Evolutionary conservation across 2,113 vertebrate species (phyloP), one percentile per base, ranked within the genome.

Genomic region (Caranx ignobilis): DNA sequence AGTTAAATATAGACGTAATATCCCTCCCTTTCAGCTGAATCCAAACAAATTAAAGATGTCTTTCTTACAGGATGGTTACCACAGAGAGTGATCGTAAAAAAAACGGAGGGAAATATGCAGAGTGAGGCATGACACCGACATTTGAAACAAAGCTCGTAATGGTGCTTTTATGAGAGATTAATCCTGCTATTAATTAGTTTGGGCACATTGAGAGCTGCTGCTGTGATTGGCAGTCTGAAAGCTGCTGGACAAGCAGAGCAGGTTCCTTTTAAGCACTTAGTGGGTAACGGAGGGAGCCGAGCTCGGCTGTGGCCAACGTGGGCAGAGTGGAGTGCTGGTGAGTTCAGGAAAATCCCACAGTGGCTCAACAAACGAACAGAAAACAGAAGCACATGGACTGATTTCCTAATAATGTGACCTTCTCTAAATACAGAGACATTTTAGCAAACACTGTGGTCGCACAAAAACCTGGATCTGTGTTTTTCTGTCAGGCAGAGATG

Each of bases 1-100:
- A 95, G 95, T 96, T 97, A 97, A 96, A 97, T 97, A 96, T 96
- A 97, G 96, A 96, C 95, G 95, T 96, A 96, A 96, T 95, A 95
- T 95, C 95, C 95, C 95, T 94, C 95, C 92, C 91, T 94, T 96
- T 96, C 91, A 92, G 93, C 91, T 94, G 92, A 95, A 95, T 96
- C 95, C 96, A 97, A 98, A 96, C 94, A 94, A 95, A 97, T 96
- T 94, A 96, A 94, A 95, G 93, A 95, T 91, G 94, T 94, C 94
- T 94, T 94, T 94, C 93, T 95, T 94, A 91, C 91, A 90, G 92
- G 93, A 96, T 88, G 89, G 95, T 75, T 93, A 94, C 95, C 95
- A 95, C 93, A 94, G 94, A 95, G 91, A 91, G 94, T 94, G 94
- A 95, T 94, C 93, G 92, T 94, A 93, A 94, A 95, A 26, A 92